Percentiles rank a stretch among this genome's conserved stretches.
Evolutionary conservation across 2,888 invertebrate genomes (phyloP).

Genomic region (Microplitis manilae): DNA sequence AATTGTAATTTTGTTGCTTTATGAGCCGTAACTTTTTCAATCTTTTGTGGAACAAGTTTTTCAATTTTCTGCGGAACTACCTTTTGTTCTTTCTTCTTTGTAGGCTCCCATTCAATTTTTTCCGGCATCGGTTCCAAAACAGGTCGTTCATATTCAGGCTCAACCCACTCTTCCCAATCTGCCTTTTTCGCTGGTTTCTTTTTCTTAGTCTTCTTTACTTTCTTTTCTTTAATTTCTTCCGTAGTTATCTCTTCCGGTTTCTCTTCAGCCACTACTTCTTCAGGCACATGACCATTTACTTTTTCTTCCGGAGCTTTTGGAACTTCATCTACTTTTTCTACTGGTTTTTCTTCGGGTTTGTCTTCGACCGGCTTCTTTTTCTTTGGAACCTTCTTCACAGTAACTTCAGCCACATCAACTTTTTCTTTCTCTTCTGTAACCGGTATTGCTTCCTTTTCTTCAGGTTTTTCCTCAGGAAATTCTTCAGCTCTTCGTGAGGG

Average conservation of each 20-base stretch:
- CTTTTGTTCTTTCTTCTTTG: constrained; percentile 61
- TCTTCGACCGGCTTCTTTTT: constrained; percentile 46
- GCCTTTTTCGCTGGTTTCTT: constrained; percentile 55
- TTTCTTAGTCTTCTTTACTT: constrained; percentile 52
- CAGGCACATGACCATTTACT: constrained; percentile 49
- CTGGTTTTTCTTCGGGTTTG: neutral
- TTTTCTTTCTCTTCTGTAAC: neutral
- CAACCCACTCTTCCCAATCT: constrained; percentile 63
- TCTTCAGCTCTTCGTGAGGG: constrained; percentile 54
- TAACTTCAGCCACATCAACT: constrained; percentile 33
- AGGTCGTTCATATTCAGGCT: constrained; percentile 67
- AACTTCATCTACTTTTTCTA: constrained; percentile 55
- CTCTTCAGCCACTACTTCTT: constrained; percentile 40
- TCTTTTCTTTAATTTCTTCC: constrained; percentile 52
- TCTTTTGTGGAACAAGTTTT: constrained; percentile 73
- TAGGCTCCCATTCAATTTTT: constrained; percentile 65
- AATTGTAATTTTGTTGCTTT: constrained; percentile 77
- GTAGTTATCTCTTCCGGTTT: constrained; percentile 35
- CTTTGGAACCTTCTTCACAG: constrained; percentile 44
- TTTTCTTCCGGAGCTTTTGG: constrained; percentile 55
- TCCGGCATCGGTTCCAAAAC: constrained; percentile 70
- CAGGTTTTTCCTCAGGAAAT: constrained; percentile 43
- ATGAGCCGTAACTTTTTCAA: constrained; percentile 75
- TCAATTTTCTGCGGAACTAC: constrained; percentile 51
- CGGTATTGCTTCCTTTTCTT: constrained; percentile 18